Conservation (phyloP, 64 coral and sea anemone species). For the Acropora tenuis region DNA sequence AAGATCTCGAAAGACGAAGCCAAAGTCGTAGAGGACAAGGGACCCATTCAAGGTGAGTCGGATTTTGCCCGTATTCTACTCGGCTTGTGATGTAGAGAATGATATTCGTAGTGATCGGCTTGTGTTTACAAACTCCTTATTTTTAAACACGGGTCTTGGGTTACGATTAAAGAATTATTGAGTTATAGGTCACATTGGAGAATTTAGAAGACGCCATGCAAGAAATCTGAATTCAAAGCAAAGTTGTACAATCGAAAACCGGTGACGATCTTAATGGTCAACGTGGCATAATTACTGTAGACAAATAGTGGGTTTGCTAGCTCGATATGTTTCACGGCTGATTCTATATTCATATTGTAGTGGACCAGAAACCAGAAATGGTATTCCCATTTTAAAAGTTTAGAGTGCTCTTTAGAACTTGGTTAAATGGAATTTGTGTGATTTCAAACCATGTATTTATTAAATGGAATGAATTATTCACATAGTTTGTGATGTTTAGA, state of each 20-base stretch:
- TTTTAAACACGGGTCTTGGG: background rate
- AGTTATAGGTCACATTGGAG: background rate
- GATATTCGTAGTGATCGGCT: background rate
- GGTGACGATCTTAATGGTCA: conserved; percentile 9
- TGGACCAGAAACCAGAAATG: background rate
- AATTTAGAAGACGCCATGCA: background rate
- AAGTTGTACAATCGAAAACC: conserved; percentile 16
- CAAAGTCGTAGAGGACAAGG: conserved; percentile 43
- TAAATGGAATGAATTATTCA: conserved; percentile 51
- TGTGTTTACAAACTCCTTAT: background rate
- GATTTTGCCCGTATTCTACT: background rate
- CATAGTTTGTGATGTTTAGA: background rate
- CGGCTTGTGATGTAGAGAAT: too few species aligned
- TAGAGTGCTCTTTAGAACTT: background rate
- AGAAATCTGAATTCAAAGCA: conserved; percentile 33
- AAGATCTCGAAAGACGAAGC: conserved; percentile 57
- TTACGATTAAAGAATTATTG: background rate
- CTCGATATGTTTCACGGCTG: background rate
- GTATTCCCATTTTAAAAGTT: background rate
- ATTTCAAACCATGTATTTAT: background rate
- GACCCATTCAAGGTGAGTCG: background rate
- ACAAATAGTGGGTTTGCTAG: background rate
- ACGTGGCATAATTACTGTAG: conserved; percentile 21
- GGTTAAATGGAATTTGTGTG: background rate
- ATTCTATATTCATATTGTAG: background rate